Percentiles rank a stretch among this genome's conserved stretches.
These are phyloP conservation scores for Acleris sparsana DNA, from an alignment of 2,888 invertebrate genomes.

Conservation along the genomic window DNA sequence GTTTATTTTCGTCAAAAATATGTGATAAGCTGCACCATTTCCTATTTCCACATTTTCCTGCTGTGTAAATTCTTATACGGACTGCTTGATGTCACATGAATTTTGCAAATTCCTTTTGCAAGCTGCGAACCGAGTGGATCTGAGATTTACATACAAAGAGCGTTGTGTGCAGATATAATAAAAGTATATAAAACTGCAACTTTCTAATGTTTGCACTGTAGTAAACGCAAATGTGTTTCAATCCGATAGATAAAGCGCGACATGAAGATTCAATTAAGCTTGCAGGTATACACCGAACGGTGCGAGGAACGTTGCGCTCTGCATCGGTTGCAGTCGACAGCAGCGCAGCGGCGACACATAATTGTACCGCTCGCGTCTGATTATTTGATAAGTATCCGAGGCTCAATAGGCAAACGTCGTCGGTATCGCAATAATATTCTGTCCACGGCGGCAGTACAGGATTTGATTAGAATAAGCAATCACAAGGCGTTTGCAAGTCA, in stretches of 20 bases:
- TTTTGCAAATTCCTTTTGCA: slow-evolving; percentile 70
- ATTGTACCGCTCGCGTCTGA: not conserved
- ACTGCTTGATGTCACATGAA: slow-evolving; percentile 72
- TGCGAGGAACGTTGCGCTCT: not conserved
- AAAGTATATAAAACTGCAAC: slow-evolving; percentile 29
- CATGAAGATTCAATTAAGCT: slow-evolving; percentile 15
- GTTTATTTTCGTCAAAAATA: slow-evolving; percentile 38
- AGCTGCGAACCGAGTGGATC: slow-evolving; percentile 55
- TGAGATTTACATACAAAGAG: slow-evolving; percentile 63
- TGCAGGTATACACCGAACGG: not conserved
- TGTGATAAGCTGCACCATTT: slow-evolving; percentile 49
- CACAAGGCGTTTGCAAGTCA: slow-evolving; percentile 58
- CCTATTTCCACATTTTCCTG: slow-evolving; percentile 54
- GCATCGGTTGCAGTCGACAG: not conserved
- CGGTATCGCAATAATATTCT: slow-evolving; percentile 52
- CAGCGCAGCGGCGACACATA: not conserved
- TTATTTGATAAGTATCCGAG: not conserved
- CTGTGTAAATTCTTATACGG: slow-evolving; percentile 68
- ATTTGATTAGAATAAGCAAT: slow-evolving; percentile 61
- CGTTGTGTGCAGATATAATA: slow-evolving; percentile 45
- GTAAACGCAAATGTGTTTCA: not conserved
- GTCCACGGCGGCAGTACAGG: slow-evolving; percentile 46
- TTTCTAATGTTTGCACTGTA: slow-evolving; percentile 11
- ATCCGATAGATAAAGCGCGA: not conserved
- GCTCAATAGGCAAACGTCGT: slow-evolving; percentile 40